Conservation (phyloP, 2,888 invertebrate genomes). For the Troilus luridus region DNA sequence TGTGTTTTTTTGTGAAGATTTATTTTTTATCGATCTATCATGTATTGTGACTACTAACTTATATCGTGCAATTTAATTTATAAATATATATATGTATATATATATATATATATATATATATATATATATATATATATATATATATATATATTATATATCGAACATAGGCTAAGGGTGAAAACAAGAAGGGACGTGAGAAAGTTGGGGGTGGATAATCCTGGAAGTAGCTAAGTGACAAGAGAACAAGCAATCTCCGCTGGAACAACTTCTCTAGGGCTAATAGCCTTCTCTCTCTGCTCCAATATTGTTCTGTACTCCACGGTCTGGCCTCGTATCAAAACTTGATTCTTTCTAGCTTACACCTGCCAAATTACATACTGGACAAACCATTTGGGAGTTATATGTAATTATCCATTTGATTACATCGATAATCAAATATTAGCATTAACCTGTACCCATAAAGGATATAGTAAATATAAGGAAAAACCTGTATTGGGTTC, state of each 20-base stretch:
- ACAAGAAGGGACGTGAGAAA: neutral
- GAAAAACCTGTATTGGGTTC: too few relatives aligned
- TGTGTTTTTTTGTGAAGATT: too few relatives aligned
- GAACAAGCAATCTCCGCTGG: conserved; percentile 20
- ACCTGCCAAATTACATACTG: neutral
- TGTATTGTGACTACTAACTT: too few relatives aligned
- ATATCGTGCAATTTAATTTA: too few relatives aligned
- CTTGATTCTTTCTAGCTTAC: neutral
- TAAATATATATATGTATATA: too few relatives aligned
- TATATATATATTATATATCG: conserved; percentile 14
- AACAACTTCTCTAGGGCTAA: neutral
- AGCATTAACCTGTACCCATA: too few relatives aligned
- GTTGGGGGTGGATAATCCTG: neutral
- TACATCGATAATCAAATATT: too few relatives aligned
- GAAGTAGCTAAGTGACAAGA: conserved; percentile 31
- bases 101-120: too few relatives aligned
- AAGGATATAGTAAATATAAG: too few relatives aligned
- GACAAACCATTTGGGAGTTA: neutral
- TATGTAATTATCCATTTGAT: too few relatives aligned
- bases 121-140: too few relatives aligned
- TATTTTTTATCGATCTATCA: too few relatives aligned
- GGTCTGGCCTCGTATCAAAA: neutral
- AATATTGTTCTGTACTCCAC: neutral
- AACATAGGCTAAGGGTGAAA: neutral
- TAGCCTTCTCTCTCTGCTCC: neutral